Evolutionary conservation across 2,113 vertebrate genomes (phyloP).

Genomic region (Oreocharis arfaki): DNA sequence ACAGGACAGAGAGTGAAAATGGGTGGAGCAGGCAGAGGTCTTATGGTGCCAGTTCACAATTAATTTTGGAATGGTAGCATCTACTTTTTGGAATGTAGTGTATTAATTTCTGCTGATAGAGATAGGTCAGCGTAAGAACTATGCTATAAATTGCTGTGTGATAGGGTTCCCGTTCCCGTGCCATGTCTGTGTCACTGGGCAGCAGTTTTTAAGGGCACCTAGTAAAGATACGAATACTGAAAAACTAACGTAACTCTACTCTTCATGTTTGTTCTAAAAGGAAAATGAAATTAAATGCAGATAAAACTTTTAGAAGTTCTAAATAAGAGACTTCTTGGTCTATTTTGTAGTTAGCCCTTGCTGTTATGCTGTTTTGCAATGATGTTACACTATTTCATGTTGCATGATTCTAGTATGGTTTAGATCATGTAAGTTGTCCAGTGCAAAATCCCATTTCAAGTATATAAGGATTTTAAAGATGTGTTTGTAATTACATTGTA

Average conservation of each 20-base stretch:
- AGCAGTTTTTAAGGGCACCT: neutral
- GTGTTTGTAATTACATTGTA: neutral
- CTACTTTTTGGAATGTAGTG: neutral
- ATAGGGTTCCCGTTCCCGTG: neutral
- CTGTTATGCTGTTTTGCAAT: neutral
- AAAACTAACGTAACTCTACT: neutral
- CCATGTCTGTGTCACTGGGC: neutral
- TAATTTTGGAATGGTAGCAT: neutral
- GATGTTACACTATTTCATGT: neutral
- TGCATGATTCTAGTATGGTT: neutral
- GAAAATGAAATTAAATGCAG: neutral
- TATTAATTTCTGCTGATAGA: neutral
- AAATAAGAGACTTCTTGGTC: neutral
- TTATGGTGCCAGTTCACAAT: neutral
- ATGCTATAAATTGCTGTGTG: neutral
- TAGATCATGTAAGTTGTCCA: neutral
- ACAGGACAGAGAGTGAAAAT: neutral
- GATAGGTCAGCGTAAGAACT: neutral
- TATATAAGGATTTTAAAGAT: neutral
- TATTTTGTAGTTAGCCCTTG: neutral
- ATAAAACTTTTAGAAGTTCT: neutral
- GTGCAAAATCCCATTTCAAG: neutral
- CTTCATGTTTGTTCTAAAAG: neutral
- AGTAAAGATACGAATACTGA: neutral
- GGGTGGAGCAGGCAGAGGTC: neutral